Evolutionary conservation across 2,797 vertebrate genomes (phyloP), one percentile per base, ranked within the genome.

Genomic region (Spinus olivaceus): DNA sequence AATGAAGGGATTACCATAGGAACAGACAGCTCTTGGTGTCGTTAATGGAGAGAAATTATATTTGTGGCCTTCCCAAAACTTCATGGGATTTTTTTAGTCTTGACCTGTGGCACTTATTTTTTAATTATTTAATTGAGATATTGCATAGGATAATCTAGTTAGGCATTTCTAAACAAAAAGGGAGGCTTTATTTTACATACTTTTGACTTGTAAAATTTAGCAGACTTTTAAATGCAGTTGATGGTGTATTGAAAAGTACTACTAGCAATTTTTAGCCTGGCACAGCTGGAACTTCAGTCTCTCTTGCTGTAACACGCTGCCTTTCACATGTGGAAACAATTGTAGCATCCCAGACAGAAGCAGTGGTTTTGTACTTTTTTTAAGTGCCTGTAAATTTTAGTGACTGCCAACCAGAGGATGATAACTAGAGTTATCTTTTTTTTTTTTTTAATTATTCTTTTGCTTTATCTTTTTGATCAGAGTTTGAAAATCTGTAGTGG

Each of bases 321-420:
- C 67, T 81, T 89, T 82, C 76, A 88, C 92, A 95, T 64, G 79
- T 92, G 96, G 93, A 94, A 96, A 81, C 65, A 92, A 90, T 94
- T 88, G 57, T 37, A 92, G 21, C 23, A 78, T 66, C 85, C 49
- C 54, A 95, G 87, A 88, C 61, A 94, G 90, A 92, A 95, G 85
- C 80, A 86, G 35, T 47, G n/a, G 3, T 16, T 70, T 91, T 19
- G 7, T 3, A 1, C 57, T 63, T 76, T 76, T 61, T 78, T 23
- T 0, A 51, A 87, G 88, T 71, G 61, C 21, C 59, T 83, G 50
- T 91, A 91, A 91, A 95, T 95, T 94, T 90, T 83, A 57, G n/a
- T 92, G 84, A 57, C 81, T 91, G 69, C 47, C 76, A 88, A 44
- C 35, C 78, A 78, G 78, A 50, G 61, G 65, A 79, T 76, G 69